Conservation (phyloP, 2,888 invertebrate species). For the Acronicta aceris region DNA sequence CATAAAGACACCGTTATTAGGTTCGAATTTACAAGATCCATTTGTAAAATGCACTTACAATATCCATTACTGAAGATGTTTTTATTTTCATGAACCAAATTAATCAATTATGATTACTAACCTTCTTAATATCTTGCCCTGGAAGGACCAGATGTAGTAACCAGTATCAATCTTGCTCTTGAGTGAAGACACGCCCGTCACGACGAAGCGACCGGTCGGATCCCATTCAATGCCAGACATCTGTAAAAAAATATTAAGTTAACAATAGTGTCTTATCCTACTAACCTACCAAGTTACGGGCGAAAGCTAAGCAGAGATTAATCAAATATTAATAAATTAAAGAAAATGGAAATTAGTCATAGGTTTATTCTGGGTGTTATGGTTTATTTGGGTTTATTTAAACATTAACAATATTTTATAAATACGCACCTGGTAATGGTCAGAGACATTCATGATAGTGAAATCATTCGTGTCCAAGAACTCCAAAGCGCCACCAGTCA, state of each 20-base stretch:
- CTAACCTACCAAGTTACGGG: too few species aligned
- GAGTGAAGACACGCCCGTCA: constrained; percentile 98
- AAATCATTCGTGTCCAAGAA: constrained; percentile 99
- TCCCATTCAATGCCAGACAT: constrained; percentile 99
- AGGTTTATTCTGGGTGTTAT: too few species aligned
- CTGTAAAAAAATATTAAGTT: constrained; percentile 65
- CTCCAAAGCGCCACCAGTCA: constrained; percentile 96
- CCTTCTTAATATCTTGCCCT: constrained; percentile 92
- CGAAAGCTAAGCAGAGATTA: too few species aligned
- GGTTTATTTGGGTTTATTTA: too few species aligned
- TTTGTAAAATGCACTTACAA: too few species aligned
- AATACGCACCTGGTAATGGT: constrained; percentile 94
- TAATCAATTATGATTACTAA: constrained; percentile 41
- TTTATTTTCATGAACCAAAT: too few species aligned
- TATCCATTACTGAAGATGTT: too few species aligned
- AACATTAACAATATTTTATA: not conserved
- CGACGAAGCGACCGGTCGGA: constrained; percentile 99
- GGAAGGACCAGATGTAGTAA: constrained; percentile 99
- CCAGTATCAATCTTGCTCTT: constrained; percentile 98
- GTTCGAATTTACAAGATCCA: not conserved
- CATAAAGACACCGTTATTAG: too few species aligned
- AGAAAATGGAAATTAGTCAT: too few species aligned
- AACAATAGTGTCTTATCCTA: too few species aligned
- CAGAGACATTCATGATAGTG: constrained; percentile 97
- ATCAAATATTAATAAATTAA: too few species aligned